phyloP scores from a whole-genome alignment of 2,797 vertebrate genomes.

The Propithecus deckenii region DNA sequence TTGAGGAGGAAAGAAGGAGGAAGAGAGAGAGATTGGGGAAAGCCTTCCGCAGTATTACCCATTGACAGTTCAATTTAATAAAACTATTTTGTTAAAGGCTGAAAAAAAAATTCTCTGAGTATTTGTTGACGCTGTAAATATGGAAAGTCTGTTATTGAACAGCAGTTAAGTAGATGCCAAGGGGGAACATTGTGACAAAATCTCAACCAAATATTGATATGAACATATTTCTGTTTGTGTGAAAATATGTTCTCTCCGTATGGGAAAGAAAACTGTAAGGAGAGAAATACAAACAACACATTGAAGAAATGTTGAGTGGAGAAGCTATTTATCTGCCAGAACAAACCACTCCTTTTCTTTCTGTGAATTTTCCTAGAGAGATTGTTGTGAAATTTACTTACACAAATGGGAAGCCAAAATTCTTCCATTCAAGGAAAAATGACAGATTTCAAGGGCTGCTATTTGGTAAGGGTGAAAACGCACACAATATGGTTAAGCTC shows the following conservation, averaged over 20 bases:
- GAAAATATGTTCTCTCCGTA: constrained; percentile 76
- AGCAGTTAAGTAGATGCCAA: constrained; percentile 52
- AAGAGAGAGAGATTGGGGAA: not conserved
- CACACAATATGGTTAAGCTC: not conserved
- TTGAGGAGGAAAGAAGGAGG: not conserved
- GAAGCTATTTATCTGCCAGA: constrained; percentile 61
- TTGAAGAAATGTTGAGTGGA: constrained; percentile 15
- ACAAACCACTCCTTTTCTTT: not conserved
- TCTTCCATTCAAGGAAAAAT: not conserved
- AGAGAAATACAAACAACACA: constrained; percentile 75
- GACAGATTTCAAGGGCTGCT: constrained; percentile 32
- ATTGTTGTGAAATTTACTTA: constrained; percentile 59
- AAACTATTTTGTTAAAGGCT: constrained; percentile 50
- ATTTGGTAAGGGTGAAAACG: constrained; percentile 36
- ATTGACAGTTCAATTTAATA: not conserved
- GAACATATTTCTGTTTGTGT: constrained; percentile 75
- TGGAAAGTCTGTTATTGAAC: constrained; percentile 63
- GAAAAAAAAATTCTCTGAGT: constrained; percentile 45
- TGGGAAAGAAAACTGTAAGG: constrained; percentile 63
- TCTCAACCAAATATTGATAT: constrained; percentile 66
- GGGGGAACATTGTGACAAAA: constrained; percentile 53
- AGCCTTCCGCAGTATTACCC: not conserved
- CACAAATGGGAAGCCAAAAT: constrained; percentile 45
- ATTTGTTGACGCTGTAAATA: constrained; percentile 57
- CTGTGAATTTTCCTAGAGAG: constrained; percentile 66